Conservation (phyloP, 2,888 invertebrate genomes). For the Abrostola tripartita region DNA sequence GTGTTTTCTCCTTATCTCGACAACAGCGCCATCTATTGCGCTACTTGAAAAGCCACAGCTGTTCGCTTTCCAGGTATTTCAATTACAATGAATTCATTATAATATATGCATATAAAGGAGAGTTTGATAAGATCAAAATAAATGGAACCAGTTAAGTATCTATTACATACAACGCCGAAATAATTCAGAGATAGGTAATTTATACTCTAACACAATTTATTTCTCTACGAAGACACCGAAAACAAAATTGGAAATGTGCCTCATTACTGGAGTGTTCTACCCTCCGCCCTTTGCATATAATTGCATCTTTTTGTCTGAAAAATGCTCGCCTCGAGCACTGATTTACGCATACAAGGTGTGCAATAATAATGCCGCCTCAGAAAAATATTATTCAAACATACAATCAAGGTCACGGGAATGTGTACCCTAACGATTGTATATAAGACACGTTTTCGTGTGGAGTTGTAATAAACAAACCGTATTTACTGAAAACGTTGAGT, state of each 20-base stretch:
- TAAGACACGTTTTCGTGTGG: constrained; percentile 69
- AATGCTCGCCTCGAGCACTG: constrained; percentile 84
- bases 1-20: constrained; percentile 17
- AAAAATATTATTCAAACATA: constrained; percentile 81
- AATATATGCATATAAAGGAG: not conserved
- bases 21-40: constrained; percentile 55
- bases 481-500: constrained; percentile 84
- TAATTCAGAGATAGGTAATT: constrained; percentile 34
- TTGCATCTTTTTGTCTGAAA: constrained; percentile 87
- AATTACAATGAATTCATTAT: not conserved
- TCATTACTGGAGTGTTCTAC: constrained; percentile 72
- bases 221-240: constrained; percentile 36
- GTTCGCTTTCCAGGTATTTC: not conserved
- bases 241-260: constrained; percentile 68
- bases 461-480: constrained; percentile 65
- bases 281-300: constrained; percentile 83
- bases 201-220: constrained; percentile 39
- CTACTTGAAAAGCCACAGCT: constrained; percentile 14
- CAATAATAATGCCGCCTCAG: constrained; percentile 85
- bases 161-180: not conserved
- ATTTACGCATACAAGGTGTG: constrained; percentile 89
- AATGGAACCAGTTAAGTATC: constrained; percentile 11
- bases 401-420: constrained; percentile 59
- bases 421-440: constrained; percentile 58
- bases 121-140: constrained; percentile 17